Percentiles rank a stretch among this genome's conserved stretches.
phyloP scores from a whole-genome alignment of 2,888 invertebrate genomes.

The Cheiracanthium punctorium region DNA sequence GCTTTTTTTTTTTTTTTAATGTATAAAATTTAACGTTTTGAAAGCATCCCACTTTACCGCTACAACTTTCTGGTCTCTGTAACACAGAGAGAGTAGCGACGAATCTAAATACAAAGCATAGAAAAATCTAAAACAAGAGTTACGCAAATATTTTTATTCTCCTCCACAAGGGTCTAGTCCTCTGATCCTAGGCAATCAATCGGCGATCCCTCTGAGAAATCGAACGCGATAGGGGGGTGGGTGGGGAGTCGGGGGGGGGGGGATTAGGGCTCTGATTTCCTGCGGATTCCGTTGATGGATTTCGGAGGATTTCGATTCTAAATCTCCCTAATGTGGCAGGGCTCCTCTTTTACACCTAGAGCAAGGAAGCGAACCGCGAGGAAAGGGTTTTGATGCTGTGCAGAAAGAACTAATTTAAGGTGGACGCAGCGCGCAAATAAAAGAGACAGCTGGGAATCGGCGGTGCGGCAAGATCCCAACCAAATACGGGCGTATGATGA shows the following conservation, averaged over 20 bases:
- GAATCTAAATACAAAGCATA: too few relatives aligned
- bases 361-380: background rate
- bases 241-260: constrained; percentile 16
- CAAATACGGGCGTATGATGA: background rate
- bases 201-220: constrained; percentile 36
- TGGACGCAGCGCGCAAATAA: background rate
- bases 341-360: background rate
- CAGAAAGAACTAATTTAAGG: constrained; percentile 8
- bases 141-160: constrained; percentile 13
- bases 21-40: too few relatives aligned
- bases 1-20: too few relatives aligned
- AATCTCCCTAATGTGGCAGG: constrained; percentile 3
- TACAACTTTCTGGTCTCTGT: too few relatives aligned
- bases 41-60: too few relatives aligned
- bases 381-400: background rate
- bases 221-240: constrained; percentile 57
- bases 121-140: background rate
- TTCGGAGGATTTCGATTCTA: constrained; percentile 2
- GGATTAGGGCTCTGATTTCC: constrained; percentile 1
- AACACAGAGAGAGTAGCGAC: background rate
- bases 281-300: constrained; percentile 12
- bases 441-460: background rate
- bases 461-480: background rate
- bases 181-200: constrained; percentile 5
- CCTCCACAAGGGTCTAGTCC: background rate